Evolutionary conservation across 2,113 vertebrate species (phyloP), one percentile per base, ranked within the genome.

Genomic region (Okapia johnstoni): DNA sequence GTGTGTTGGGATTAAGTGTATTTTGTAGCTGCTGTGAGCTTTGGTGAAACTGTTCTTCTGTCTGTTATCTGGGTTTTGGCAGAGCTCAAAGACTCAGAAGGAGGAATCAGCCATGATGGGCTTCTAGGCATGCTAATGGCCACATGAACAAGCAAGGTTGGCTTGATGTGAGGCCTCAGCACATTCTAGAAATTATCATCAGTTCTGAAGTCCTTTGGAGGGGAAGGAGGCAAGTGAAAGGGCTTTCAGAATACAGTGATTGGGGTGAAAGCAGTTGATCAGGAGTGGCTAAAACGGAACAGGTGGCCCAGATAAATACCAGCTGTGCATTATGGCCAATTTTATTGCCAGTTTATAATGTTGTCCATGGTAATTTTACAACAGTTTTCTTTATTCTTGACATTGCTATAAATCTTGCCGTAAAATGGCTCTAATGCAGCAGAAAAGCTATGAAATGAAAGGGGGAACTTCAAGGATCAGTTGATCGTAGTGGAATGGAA

Each of bases 241-340:
- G 77, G 43, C 80, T 77, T 97, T 96, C 57, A 61, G 84, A 98
- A 36, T 46, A 28, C 40, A n/a, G 19, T 28, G 6, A 43, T 66
- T 66, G 3, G 54, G 48, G 80, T 93, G 88, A 96, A 97, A 97
- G 88, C 92, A 94, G 88, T 61, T 96, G 95, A 96, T 97, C 92
- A 95, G 66, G 95, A 85, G 85, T 85, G 94, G 98, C 97, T 98
- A 54, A 94, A 30, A 46, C 11, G 88, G 98, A 98, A 93, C 98
- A 98, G 98, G 98, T 98, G 98, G 98, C 97, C 95, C 92, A 93
- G 63, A 88, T 98, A 98, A 98, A 98, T 96, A 93, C 96, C 98
- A 98, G 97, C 98, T 98, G 98, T 96, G 97, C 96, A 46, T 89
- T 81, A 90, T 36, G 86, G 97, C 97, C 95, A 63, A 81, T 97